These are phyloP conservation scores for Idaea straminata DNA, from an alignment of 2,888 invertebrate genomes.

Conservation along the genomic window DNA sequence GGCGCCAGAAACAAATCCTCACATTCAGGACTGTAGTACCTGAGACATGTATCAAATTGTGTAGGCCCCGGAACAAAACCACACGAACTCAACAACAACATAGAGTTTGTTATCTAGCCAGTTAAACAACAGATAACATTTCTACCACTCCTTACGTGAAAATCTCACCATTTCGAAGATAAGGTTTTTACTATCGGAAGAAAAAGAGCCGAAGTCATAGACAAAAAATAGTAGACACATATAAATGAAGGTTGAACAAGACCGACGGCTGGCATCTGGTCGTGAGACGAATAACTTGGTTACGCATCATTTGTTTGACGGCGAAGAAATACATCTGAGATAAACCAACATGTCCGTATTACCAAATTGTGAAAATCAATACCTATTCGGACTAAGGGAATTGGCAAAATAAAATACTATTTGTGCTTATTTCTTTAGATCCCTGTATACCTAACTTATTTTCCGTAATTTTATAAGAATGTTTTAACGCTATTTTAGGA, in stretches of 20 bases:
- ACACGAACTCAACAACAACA: background rate
- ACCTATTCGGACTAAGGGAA: background rate
- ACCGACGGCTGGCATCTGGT: background rate
- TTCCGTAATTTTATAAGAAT: too few species aligned
- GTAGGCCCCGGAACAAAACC: too few species aligned
- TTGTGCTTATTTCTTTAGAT: background rate
- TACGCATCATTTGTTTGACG: slow-evolving; percentile 1
- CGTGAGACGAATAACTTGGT: background rate
- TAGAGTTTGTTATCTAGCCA: background rate
- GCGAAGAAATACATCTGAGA: background rate
- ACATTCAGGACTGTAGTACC: too few species aligned
- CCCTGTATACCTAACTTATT: too few species aligned
- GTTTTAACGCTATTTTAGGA: too few species aligned
- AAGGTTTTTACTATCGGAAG: background rate
- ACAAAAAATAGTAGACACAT: background rate
- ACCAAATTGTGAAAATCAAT: slow-evolving; percentile 1
- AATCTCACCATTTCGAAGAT: background rate
- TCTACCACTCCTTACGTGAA: background rate
- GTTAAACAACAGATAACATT: background rate
- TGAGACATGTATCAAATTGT: too few species aligned
- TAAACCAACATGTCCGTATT: background rate
- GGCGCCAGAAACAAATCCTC: too few species aligned
- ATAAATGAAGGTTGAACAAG: slow-evolving; percentile 1
- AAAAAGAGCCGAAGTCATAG: background rate
- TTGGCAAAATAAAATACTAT: background rate